These are phyloP conservation scores for Mesorhabditis spiculigera DNA, from an alignment of 2,888 invertebrate genomes.

Conservation along the genomic window DNA sequence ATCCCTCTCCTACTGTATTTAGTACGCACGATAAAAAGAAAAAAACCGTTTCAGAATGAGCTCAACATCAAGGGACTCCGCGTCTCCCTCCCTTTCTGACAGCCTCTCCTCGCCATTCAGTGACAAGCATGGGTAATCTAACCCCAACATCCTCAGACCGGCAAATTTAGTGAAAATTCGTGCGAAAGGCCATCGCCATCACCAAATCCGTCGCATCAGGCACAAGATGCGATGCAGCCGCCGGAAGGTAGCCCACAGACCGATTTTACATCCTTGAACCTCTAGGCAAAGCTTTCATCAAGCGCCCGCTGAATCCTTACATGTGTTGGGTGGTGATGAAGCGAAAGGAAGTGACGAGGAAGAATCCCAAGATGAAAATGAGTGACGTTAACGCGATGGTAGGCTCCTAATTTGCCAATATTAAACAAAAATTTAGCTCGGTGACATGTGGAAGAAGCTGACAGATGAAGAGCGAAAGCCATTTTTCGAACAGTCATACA, in stretches of 20 bases:
- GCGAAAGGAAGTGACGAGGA: not conserved
- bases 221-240: not conserved
- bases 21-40: too few species aligned
- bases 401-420: not conserved
- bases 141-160: not conserved
- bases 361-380: slow-evolving; percentile 2
- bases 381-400: slow-evolving; percentile 2
- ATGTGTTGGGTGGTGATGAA: slow-evolving; percentile 4
- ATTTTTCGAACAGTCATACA: slow-evolving; percentile 3
- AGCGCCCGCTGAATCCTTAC: not conserved
- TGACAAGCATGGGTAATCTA: not conserved
- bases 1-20: not conserved
- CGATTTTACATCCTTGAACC: not conserved
- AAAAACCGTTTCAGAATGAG: not conserved
- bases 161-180: not conserved
- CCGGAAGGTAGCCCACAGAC: not conserved
- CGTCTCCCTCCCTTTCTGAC: not conserved
- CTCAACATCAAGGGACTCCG: not conserved
- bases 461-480: not conserved
- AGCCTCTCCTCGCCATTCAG: not conserved
- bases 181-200: not conserved
- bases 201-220: not conserved
- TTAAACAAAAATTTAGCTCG: not conserved
- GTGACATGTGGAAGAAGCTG: slow-evolving; percentile 2
- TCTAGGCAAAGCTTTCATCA: slow-evolving; percentile 4